Conservation (phyloP, 1,140 invertebrate genomes). For the Ostrea edulis region DNA sequence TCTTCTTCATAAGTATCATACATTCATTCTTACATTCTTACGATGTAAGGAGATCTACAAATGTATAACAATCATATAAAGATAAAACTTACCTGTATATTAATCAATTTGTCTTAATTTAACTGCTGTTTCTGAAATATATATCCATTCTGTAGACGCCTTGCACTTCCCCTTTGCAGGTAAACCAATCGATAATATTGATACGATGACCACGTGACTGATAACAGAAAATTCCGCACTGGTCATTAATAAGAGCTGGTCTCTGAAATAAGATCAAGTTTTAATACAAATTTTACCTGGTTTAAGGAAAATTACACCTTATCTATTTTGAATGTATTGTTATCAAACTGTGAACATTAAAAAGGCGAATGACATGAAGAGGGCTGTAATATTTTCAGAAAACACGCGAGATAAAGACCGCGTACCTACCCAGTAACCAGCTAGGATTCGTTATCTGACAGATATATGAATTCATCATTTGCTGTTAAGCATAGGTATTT, state of each 20-base stretch:
- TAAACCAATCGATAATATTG: constrained; percentile 29
- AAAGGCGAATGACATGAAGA: background rate
- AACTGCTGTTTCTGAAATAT: background rate
- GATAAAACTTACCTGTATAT: background rate
- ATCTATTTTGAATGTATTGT: background rate
- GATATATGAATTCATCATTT: background rate
- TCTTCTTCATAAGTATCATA: too few species aligned
- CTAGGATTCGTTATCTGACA: background rate
- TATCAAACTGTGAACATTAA: background rate
- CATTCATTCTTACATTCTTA: too few species aligned
- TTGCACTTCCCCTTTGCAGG: constrained; percentile 21
- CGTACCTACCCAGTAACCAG: background rate
- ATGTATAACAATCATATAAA: background rate
- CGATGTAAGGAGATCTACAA: too few species aligned
- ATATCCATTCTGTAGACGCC: background rate
- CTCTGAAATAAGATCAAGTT: background rate
- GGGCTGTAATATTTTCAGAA: background rate
- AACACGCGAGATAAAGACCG: background rate
- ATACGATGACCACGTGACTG: constrained; percentile 14
- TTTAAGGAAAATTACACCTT: background rate
- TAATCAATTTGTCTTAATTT: background rate
- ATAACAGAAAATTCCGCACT: background rate
- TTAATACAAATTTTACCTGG: background rate
- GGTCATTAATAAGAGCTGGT: background rate
- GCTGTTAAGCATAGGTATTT: background rate